These are phyloP conservation scores for Thereva nobilitata DNA, from an alignment of 2,888 invertebrate genomes.

Conservation along the genomic window DNA sequence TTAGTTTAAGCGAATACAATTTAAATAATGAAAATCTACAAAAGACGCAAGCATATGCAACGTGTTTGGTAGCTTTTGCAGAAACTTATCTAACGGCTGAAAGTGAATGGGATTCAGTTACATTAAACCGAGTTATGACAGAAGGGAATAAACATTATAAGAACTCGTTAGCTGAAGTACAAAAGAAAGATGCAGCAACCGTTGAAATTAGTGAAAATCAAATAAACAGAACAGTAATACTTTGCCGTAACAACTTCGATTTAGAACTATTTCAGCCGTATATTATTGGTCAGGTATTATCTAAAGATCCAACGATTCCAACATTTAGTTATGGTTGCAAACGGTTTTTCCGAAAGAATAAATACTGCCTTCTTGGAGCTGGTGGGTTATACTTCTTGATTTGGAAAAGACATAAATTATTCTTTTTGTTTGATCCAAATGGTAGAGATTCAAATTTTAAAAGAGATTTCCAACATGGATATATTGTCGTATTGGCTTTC, in stretches of 20 bases:
- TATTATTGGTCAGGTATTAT: conserved; percentile 38
- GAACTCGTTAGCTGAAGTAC: conserved; percentile 2
- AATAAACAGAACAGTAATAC: conserved; percentile 49
- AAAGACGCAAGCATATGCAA: conserved; percentile 47
- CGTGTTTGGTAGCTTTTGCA: conserved; percentile 50
- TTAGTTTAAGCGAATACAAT: not conserved
- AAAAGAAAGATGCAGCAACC: conserved; percentile 40
- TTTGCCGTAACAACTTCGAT: conserved; percentile 50
- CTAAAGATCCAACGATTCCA: conserved; percentile 5
- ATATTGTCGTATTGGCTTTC: conserved; percentile 50
- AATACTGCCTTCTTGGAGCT: conserved; percentile 47
- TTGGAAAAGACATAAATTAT: conserved; percentile 50
- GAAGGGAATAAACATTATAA: conserved; percentile 49
- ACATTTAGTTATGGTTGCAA: conserved; percentile 16
- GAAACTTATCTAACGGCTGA: conserved; percentile 50
- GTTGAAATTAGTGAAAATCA: conserved; percentile 43
- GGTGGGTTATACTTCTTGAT: conserved; percentile 50
- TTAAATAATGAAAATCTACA: conserved; percentile 40
- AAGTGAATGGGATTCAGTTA: conserved; percentile 48
- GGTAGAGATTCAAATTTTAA: conserved; percentile 48
- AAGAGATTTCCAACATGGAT: conserved; percentile 46
- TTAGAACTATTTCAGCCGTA: conserved; percentile 47
- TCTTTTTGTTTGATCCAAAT: conserved; percentile 52
- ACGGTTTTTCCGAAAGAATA: conserved; percentile 48
- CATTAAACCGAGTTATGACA: conserved; percentile 49